A percentile compares a stretch with the other conserved stretches of the same genome.
Evolutionary conservation across 2,888 invertebrate species (phyloP).

Genomic region (Caenorhabditis sp.): DNA sequence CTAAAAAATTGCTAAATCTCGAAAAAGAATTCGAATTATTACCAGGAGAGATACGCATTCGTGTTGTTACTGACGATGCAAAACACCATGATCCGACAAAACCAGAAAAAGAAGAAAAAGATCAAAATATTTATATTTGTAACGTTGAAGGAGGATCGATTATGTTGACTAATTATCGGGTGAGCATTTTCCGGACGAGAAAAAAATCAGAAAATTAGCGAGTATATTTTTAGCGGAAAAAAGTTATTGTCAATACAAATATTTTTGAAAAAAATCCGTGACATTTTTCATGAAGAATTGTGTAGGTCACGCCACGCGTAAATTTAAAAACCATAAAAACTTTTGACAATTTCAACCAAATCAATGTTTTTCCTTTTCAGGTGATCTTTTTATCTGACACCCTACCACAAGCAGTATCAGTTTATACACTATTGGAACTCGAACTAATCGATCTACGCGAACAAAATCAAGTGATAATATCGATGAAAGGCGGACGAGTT

Average conservation of each 20-base stretch:
- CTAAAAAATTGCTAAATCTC: not conserved
- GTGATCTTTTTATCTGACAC: not conserved
- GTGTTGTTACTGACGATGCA: not conserved
- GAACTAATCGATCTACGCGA: constrained; percentile 29
- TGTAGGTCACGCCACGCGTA: too few species aligned
- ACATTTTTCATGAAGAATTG: too few species aligned
- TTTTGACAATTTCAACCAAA: not conserved
- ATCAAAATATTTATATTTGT: not conserved
- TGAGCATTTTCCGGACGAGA: not conserved
- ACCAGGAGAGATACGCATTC: constrained; percentile 12
- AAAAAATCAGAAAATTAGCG: not conserved
- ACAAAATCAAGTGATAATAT: constrained; percentile 13
- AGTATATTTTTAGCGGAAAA: not conserved
- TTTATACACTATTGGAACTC: constrained; percentile 39
- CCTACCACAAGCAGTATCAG: constrained; percentile 9
- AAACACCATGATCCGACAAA: too few species aligned
- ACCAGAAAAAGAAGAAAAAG: too few species aligned
- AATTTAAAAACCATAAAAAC: too few species aligned
- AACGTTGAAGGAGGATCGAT: constrained; percentile 23
- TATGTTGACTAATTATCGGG: constrained; percentile 46
- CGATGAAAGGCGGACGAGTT: constrained; percentile 36
- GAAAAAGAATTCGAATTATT: constrained; percentile 7
- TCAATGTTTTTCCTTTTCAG: too few species aligned
- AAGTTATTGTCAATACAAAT: too few species aligned
- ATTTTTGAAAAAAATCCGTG: too few species aligned